Evolutionary conservation across 2,797 vertebrate genomes (phyloP), one percentile per base, ranked within the genome.

Genomic region (Darevskia mixta): DNA sequence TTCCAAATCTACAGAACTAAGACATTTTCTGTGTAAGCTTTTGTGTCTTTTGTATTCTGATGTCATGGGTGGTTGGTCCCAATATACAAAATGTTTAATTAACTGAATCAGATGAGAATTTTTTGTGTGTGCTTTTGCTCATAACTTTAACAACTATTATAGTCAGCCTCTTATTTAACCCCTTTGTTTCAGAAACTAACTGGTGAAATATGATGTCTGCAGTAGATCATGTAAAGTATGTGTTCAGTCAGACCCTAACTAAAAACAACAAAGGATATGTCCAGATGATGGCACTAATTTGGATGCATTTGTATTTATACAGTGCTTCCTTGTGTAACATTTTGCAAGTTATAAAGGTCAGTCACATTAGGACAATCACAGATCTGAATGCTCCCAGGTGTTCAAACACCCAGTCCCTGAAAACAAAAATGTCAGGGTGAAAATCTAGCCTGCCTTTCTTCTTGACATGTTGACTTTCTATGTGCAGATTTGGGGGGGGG

Each of bases 1-100:
- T 85, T 89, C 92, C 87, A 69, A 76, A 75, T 61, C 81, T 83
- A 90, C 91, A 90, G 81, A 93, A 78, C 66, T 82, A 92, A 86
- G 87, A 84, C 82, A 82, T 93, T 72, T 86, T 91, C 82, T 77
- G 72, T 85, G 82, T 91, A 92, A 92, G 88, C 76, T 20, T 9
- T 85, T 83, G 27, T 45, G 8, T 32, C 15, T 69, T 17, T 10
- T 18, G 1, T 2, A 0, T 82, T 93, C 85, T 94, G 69, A 25
- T 78, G 49, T 43, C n/a, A 17, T 20, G 72, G 79, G 72, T 64
- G 86, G 85, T 88, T 73, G 49, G 78, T 88, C 72, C 66, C 75
- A 1, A 25, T 82, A 64, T 81, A 82, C 25, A 32, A 82, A 67
- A 67, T 66, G 61, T 29, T 82, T 43, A 41, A 82, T 82, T 11